These are phyloP conservation scores for Allolobophora icterica DNA, from an alignment of 2,888 invertebrate species.

Conservation along the genomic window DNA sequence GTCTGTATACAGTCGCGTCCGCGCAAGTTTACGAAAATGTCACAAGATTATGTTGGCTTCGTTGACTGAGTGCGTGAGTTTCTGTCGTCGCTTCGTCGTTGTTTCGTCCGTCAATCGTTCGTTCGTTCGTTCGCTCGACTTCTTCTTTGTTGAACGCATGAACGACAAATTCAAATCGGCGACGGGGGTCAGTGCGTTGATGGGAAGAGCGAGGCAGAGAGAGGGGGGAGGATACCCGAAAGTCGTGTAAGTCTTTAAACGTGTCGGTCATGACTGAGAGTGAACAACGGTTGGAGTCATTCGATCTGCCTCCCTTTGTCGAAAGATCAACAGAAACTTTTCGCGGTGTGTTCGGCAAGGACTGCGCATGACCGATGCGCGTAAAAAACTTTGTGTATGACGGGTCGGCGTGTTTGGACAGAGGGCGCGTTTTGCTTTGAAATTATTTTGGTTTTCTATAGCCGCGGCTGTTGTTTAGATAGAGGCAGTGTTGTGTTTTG, in stretches of 20 bases:
- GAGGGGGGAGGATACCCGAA: background rate
- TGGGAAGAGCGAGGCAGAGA: background rate
- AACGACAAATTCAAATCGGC: slow-evolving; percentile 9
- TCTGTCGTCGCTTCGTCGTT: background rate
- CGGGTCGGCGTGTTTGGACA: background rate
- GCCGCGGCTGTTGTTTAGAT: background rate
- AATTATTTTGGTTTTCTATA: slow-evolving; percentile 17
- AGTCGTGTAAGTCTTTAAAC: background rate
- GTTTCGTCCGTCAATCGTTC: background rate
- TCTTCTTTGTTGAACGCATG: slow-evolving; percentile 2
- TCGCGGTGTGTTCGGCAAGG: background rate
- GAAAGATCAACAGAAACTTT: slow-evolving; percentile 6
- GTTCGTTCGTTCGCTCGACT: background rate
- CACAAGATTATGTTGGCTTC: background rate
- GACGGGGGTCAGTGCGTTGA: slow-evolving; percentile 17
- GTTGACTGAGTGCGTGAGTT: no score
- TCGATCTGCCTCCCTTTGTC: background rate
- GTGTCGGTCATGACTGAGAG: background rate
- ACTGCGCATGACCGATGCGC: background rate
- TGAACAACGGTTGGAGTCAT: background rate
- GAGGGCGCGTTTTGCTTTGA: slow-evolving; percentile 11
- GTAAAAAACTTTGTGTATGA: background rate
- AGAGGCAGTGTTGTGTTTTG: background rate
- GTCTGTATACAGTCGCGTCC: background rate
- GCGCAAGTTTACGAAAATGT: background rate